These are phyloP conservation scores for Apodemus speciosus DNA, from an alignment of 2,113 vertebrate genomes.

Conservation along the genomic window DNA sequence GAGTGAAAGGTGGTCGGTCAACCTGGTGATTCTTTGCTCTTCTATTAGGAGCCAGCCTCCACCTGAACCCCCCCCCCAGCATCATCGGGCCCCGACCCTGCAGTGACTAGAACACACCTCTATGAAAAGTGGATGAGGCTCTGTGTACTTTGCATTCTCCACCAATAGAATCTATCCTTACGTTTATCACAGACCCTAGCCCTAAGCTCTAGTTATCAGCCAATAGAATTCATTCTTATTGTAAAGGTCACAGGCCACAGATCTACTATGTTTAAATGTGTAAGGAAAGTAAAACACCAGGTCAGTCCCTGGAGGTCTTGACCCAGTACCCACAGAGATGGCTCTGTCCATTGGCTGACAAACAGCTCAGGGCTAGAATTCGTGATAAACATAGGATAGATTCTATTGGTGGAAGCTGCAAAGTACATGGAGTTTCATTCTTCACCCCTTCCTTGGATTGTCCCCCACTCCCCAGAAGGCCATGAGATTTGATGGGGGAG, in stretches of 20 bases:
- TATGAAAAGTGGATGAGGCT: not conserved
- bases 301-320: not conserved
- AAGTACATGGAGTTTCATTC: not conserved
- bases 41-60: not conserved
- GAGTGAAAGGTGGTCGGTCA: not conserved
- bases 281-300: not conserved
- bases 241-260: not conserved
- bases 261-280: not conserved
- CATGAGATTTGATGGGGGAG: not conserved
- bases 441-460: not conserved
- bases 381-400: no score
- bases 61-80: not conserved
- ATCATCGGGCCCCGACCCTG: not conserved
- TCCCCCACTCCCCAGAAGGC: not conserved
- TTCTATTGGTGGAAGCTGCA: no score
- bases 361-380: no score
- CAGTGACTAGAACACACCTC: not conserved
- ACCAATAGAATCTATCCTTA: not conserved
- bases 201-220: not conserved
- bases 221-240: not conserved
- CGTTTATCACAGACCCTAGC: not conserved
- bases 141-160: not conserved
- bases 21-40: not conserved
- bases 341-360: not conserved
- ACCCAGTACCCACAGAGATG: not conserved